Base-by-base conservation (phyloP, 2,888 invertebrate genomes). In the Adineta ricciae region DNA sequence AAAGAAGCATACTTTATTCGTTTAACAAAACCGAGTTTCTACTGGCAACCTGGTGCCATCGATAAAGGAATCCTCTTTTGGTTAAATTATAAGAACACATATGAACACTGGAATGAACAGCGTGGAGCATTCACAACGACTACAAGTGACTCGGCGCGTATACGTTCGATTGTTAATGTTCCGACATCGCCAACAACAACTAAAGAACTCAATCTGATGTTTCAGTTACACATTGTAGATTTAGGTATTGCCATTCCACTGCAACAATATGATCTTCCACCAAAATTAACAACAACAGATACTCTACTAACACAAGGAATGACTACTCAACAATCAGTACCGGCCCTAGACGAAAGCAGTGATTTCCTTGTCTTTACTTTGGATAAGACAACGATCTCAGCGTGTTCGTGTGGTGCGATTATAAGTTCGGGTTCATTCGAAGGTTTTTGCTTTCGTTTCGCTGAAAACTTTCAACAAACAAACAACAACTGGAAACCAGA, bases 91-190 rank as follows among this genome's bases (percentile, higher is more conserved):
- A 97, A 97, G 91, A 98, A 97, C 91, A 86, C 98, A 0, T 98
- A 98, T 89, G 97, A 99, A 90, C 98, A 97, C 91, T 99, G 98
- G 98, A 96, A 95, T 88, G 97, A 97, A 90, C 97, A 98, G 91
- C 92, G 85, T 41, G 83, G 83, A 36, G 50, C 83, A 64, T 72
- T 84, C 21, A 72, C 82, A 21, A 83, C 32, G 14, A 52, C 38
- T 32, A 36, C 32, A 32, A 64, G 14, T 36, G 32, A 64, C 19
- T 64, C 64, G 1, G 32, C n/a, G 11, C 36, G 21, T 56, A 27
- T 36, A 38, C 54, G 52, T 54, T 21, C 38, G 46, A 21, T 86
- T 32, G 46, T 56, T 4, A 83, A 41, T 78, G 84, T 84, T 38
- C 64, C 32, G 19, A 3, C 64, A 3, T 32, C 64, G 11, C 64